Base-by-base conservation (phyloP, 2,888 invertebrate species). In the Entomobrya proxima region DNA sequence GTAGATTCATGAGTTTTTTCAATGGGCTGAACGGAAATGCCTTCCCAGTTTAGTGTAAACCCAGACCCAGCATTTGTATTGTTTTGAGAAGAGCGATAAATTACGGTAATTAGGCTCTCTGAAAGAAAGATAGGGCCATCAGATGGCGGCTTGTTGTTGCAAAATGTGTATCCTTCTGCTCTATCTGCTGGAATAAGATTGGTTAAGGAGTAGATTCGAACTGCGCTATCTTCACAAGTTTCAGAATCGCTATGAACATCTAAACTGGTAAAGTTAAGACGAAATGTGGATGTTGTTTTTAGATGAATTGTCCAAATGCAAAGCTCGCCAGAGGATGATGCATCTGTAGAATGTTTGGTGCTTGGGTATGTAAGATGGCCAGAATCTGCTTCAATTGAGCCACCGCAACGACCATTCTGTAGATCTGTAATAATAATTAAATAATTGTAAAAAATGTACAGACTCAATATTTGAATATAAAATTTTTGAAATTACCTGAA, bases 301-400 rank as follows among this genome's bases (percentile, higher is more conserved):
- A 83, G 58, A n/a, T 83, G 75, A 50, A 83, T 76, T 24, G 52
- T 83, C 64, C 64, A 83, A 30, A 76, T 58, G 67, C 83, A 83
- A n/a, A n/a, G n/a, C n/a, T n/a, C n/a, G n/a, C n/a, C n/a, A n/a
- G n/a, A n/a, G n/a, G n/a, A n/a, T n/a, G n/a, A n/a, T n/a, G n/a
- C n/a, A n/a, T n/a, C n/a, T n/a, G n/a, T n/a, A n/a, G n/a, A n/a
- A n/a, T n/a, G n/a, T n/a, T n/a, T n/a, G n/a, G n/a, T n/a, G n/a
- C n/a, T n/a, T n/a, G n/a, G n/a, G n/a, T n/a, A n/a, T n/a, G n/a
- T n/a, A n/a, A n/a, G n/a, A n/a, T n/a, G n/a, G n/a, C n/a, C n/a
- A n/a, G n/a, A n/a, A n/a, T n/a, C n/a, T n/a, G n/a, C n/a, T n/a
- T n/a, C n/a, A n/a, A n/a, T n/a, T n/a, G n/a, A n/a, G n/a, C n/a